These are phyloP conservation scores for Proterorhinus semilunaris DNA, from an alignment of 2,113 vertebrate genomes.

Conservation along the genomic window DNA sequence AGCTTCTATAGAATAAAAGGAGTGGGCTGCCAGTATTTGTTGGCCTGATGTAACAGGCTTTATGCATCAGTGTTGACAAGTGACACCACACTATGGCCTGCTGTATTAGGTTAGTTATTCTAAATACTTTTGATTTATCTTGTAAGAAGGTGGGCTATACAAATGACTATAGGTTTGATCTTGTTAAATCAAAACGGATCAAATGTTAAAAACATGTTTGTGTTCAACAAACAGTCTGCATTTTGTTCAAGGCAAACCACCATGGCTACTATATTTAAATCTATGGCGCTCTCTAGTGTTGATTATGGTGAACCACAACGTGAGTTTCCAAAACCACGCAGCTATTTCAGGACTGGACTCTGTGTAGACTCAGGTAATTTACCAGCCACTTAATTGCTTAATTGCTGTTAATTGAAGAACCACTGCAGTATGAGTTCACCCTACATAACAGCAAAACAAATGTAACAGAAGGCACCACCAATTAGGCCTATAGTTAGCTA, in stretches of 20 bases:
- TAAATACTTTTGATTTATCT: too few relatives aligned
- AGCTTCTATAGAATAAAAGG: too few relatives aligned
- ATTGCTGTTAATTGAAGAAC: slow-evolving; percentile 59
- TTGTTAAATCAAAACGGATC: too few relatives aligned
- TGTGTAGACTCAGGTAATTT: slow-evolving; percentile 60
- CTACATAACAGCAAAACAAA: slow-evolving; percentile 40
- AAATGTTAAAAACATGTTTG: too few relatives aligned
- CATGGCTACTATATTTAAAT: slow-evolving; percentile 1
- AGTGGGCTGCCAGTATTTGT: too few relatives aligned
- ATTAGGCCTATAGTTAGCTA: slow-evolving; percentile 41
- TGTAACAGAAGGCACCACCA: slow-evolving; percentile 49
- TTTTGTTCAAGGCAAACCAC: background rate
- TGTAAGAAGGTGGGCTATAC: too few relatives aligned
- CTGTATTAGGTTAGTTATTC: too few relatives aligned
- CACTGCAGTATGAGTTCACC: slow-evolving; percentile 39
- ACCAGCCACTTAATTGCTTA: slow-evolving; percentile 59
- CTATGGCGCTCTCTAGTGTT: slow-evolving; percentile 65
- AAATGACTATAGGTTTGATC: too few relatives aligned
- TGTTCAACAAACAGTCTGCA: too few relatives aligned
- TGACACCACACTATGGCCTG: too few relatives aligned
- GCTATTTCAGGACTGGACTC: slow-evolving; percentile 12
- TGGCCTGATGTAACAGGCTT: too few relatives aligned
- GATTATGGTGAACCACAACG: slow-evolving; percentile 19
- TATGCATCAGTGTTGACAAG: too few relatives aligned
- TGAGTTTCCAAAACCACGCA: background rate